Evolutionary conservation across 2,113 vertebrate species (phyloP).

Genomic region (Pseudorasbora parva): DNA sequence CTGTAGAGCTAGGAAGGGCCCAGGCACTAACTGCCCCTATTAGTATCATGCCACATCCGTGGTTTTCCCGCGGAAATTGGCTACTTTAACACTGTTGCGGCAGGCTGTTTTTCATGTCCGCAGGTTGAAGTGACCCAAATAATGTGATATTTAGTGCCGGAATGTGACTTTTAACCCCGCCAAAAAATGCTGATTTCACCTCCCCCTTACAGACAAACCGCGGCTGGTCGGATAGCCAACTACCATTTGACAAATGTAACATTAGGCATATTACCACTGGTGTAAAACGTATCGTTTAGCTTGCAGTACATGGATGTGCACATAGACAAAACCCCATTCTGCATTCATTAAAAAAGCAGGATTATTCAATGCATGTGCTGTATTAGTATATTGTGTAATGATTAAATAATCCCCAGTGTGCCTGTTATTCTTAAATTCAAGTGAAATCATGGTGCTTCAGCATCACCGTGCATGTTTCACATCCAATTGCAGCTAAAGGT

Average conservation of each 20-base stretch:
- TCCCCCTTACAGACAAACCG: neutral
- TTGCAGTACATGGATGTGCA: neutral
- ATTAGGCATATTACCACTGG: neutral
- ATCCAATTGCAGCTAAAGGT: neutral
- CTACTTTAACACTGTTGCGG: too few species aligned
- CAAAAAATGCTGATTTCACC: too few species aligned
- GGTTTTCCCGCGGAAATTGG: too few species aligned
- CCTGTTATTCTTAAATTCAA: neutral
- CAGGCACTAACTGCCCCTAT: neutral
- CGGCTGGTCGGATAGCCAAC: neutral
- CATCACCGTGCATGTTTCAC: neutral
- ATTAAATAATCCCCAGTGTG: neutral
- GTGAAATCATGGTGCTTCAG: slow-evolving; percentile 10
- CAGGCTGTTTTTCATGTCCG: too few species aligned
- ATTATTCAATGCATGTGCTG: neutral
- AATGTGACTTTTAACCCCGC: too few species aligned
- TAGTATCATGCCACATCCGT: too few species aligned
- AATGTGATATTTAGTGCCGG: too few species aligned
- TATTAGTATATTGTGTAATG: slow-evolving; percentile 4
- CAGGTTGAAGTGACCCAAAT: too few species aligned
- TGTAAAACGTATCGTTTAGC: neutral
- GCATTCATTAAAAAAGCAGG: neutral
- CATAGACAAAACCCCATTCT: neutral
- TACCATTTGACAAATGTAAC: neutral
- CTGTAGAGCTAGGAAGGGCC: neutral